Evolutionary conservation across 2,113 vertebrate genomes (phyloP).

Genomic region (Pseudonaja textilis): DNA sequence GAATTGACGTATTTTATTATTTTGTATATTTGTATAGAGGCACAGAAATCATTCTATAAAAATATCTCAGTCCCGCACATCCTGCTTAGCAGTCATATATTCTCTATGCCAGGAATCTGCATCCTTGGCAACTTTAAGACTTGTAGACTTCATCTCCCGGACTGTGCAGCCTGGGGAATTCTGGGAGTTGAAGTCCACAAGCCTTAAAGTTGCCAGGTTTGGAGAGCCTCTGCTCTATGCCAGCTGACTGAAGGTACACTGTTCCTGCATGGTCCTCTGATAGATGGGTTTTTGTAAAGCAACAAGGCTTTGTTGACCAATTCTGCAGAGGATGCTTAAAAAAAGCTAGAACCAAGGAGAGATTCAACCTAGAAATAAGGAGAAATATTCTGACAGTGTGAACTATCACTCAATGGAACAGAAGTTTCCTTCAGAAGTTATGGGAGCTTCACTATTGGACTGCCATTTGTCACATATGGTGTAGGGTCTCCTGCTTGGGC

Average conservation of each 20-base stretch:
- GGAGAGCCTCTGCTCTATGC: neutral
- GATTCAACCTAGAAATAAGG: too few relatives aligned
- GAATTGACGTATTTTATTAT: slow-evolving; percentile 14
- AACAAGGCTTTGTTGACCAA: neutral
- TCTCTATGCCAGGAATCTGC: fast-evolving
- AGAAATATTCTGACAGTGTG: too few relatives aligned
- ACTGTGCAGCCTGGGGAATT: neutral
- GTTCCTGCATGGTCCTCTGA: neutral
- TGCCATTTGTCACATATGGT: too few relatives aligned
- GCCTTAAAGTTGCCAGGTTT: neutral
- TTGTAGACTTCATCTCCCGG: neutral
- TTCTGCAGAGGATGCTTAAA: neutral
- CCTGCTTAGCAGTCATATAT: neutral
- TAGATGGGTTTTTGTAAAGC: neutral
- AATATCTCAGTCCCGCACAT: neutral
- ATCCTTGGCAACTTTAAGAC: neutral
- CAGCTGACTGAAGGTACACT: neutral
- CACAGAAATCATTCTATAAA: neutral
- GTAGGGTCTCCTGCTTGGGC: too few relatives aligned
- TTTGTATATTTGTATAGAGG: slow-evolving; percentile 14
- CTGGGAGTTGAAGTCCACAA: neutral
- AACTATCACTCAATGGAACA: too few relatives aligned
- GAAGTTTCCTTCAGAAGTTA: too few relatives aligned
- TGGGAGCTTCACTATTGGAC: too few relatives aligned
- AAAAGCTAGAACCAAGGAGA: too few relatives aligned